Evolutionary conservation across 2,888 invertebrate species (phyloP).

Genomic region (Xestia rhomboidea): DNA sequence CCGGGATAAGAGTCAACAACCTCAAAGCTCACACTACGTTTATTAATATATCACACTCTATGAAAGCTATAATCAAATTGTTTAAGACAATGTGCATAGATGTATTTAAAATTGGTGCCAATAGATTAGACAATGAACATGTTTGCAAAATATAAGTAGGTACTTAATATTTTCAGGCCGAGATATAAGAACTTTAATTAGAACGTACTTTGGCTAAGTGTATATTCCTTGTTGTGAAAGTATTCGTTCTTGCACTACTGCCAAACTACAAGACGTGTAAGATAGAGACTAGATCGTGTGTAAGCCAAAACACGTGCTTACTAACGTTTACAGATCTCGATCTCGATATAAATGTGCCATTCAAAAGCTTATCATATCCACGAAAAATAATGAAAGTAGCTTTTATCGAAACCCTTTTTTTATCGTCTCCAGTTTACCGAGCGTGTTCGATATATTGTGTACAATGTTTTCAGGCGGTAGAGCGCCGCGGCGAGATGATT

Average conservation of each 20-base stretch:
- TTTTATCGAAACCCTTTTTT: neutral
- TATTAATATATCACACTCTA: too few relatives aligned
- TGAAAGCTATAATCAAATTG: neutral
- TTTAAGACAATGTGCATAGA: neutral
- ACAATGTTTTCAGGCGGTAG: slow-evolving; percentile 92
- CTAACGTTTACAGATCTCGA: neutral
- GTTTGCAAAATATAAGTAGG: neutral
- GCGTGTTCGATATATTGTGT: slow-evolving; percentile 48
- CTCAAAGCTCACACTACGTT: too few relatives aligned
- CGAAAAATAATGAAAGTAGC: slow-evolving; percentile 1
- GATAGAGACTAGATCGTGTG: neutral
- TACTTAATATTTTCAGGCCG: neutral
- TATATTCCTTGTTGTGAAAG: neutral
- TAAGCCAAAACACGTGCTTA: neutral
- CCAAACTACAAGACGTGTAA: neutral
- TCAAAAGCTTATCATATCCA: slow-evolving; percentile 1
- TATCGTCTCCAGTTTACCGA: slow-evolving; percentile 18
- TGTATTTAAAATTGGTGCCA: neutral
- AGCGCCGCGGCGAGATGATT: slow-evolving; percentile 98
- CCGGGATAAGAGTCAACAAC: too few relatives aligned
- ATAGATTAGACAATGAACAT: neutral
- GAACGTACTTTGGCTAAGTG: too few relatives aligned
- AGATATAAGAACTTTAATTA: neutral
- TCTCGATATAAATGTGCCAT: neutral
- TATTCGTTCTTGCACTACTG: neutral